Conservation (phyloP, 2,113 vertebrate species). For the Bostrychus sinensis region DNA sequence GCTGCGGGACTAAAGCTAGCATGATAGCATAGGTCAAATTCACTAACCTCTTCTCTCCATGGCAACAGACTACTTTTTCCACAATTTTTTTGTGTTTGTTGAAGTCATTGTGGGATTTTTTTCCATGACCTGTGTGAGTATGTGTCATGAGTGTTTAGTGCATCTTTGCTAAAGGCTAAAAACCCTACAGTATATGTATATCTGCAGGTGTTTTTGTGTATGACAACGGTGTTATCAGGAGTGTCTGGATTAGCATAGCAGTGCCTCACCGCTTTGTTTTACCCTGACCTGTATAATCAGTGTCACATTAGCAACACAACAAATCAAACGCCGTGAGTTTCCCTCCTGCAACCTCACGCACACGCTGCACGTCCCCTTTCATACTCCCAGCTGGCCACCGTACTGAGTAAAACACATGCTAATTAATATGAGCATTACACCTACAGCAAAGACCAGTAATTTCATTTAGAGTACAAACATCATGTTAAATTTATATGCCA, state of each 20-base stretch:
- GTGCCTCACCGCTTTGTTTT: conserved; percentile 94
- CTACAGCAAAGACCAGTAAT: conserved; percentile 83
- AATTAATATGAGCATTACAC: conserved; percentile 99
- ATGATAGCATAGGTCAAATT: conserved; percentile 80
- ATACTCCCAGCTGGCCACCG: conserved; percentile 91
- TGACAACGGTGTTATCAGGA: conserved; percentile 85
- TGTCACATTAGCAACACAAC: conserved; percentile 99
- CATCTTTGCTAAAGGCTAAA: conserved; percentile 24
- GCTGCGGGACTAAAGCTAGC: conserved; percentile 71
- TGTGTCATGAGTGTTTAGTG: conserved; percentile 32
- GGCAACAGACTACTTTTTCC: conserved; percentile 73
- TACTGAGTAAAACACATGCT: conserved; percentile 97
- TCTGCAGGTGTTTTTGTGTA: conserved; percentile 40
- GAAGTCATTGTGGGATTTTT: conserved; percentile 83
- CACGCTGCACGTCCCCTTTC: conserved; percentile 73
- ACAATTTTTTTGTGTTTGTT: too few relatives aligned
- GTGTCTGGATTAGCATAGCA: conserved; percentile 93
- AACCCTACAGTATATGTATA: conserved; percentile 11
- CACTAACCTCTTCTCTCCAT: conserved; percentile 78
- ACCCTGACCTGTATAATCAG: conserved; percentile 99
- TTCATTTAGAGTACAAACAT: conserved; percentile 37
- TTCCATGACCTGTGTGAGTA: conserved; percentile 76
- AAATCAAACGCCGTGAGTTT: conserved; percentile 98
- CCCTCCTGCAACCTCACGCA: conserved; percentile 75
- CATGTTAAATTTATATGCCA: not conserved